Conservation (phyloP, 92 coral and sea anemone species). For the Zoanthus gigantus region DNA sequence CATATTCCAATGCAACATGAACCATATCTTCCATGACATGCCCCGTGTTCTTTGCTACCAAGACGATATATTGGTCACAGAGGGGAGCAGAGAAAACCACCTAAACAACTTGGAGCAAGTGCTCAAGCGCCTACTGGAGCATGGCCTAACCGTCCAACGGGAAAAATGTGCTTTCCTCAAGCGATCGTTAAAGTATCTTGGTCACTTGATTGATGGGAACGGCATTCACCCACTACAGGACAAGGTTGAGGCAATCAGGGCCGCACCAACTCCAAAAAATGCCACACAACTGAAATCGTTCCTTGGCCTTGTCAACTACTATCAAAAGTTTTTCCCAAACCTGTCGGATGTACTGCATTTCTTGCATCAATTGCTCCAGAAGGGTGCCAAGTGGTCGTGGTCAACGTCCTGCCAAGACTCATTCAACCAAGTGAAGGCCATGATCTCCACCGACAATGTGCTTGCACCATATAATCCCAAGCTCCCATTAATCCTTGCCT, state of each 20-base stretch:
- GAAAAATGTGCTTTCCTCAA: too few species aligned
- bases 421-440: neutral
- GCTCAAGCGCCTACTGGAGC: too few species aligned
- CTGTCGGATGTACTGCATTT: neutral
- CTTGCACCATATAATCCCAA: constrained; percentile 11
- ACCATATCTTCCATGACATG: too few species aligned
- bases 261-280: constrained; percentile 24
- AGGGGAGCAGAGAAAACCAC: too few species aligned
- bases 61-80: too few species aligned
- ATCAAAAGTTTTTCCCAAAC: neutral
- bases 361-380: neutral
- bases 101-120: too few species aligned
- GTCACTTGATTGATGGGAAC: constrained; percentile 25
- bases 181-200: neutral
- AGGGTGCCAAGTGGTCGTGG: constrained; percentile 17
- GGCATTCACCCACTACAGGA: too few species aligned
- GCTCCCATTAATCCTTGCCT: too few species aligned
- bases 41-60: too few species aligned
- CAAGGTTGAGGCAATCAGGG: neutral
- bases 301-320: too few species aligned
- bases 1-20: too few species aligned
- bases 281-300: constrained; percentile 1
- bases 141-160: too few species aligned
- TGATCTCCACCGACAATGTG: neutral
- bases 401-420: constrained; percentile 24